Conservation (phyloP, 2,113 vertebrate species). For the Gymnobelideus leadbeateri region DNA sequence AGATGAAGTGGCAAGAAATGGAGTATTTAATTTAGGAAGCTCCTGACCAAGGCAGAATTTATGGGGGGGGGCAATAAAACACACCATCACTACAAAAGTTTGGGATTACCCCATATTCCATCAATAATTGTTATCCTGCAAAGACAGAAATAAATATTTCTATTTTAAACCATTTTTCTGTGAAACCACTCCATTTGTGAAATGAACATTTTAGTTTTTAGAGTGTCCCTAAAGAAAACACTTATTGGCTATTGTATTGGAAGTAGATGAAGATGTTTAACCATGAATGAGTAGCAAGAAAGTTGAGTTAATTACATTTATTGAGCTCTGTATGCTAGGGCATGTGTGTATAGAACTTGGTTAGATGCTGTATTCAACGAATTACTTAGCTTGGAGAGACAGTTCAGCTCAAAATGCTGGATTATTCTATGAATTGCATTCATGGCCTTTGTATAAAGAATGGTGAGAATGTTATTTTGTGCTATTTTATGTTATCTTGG, state of each 20-base stretch:
- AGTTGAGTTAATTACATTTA: constrained; percentile 39
- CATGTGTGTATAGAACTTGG: not conserved
- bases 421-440: constrained; percentile 23
- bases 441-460: constrained; percentile 18
- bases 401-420: constrained; percentile 38
- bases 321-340: not conserved
- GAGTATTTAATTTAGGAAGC: not conserved
- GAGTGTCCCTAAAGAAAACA: constrained; percentile 24
- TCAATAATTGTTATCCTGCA: constrained; percentile 60
- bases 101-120: not conserved
- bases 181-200: constrained; percentile 43
- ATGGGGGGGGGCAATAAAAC: constrained; percentile 35
- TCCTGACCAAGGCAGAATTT: not conserved
- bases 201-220: constrained; percentile 54
- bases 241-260: not conserved
- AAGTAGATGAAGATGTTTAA: not conserved
- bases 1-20: not conserved
- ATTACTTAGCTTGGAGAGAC: not conserved
- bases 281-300: constrained; percentile 50
- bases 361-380: not conserved
- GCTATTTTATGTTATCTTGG: constrained; percentile 17
- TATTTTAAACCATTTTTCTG: constrained; percentile 60
- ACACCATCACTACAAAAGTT: not conserved
- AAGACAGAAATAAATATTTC: constrained; percentile 65
- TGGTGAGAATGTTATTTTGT: not conserved